Percentiles rank a stretch among this genome's conserved stretches.
These are phyloP conservation scores for Myrmecobius fasciatus DNA, from an alignment of 2,113 vertebrate species.

Conservation along the genomic window DNA sequence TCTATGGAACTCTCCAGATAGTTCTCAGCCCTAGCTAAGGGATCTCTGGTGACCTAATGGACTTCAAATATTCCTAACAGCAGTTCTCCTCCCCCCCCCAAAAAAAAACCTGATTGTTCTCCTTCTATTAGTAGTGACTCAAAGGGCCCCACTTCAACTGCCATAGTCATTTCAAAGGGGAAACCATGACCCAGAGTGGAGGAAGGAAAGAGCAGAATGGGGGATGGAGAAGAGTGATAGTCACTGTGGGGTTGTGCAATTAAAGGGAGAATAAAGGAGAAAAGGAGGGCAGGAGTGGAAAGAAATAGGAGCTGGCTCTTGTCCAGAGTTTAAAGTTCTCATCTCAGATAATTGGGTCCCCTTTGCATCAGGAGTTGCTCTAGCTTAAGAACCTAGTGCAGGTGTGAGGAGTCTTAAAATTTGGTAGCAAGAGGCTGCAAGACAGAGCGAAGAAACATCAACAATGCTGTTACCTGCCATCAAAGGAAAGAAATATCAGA, in stretches of 20 bases:
- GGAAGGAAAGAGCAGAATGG: not conserved
- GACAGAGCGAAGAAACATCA: too few species aligned
- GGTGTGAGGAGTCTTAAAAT: not conserved
- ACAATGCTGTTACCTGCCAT: not conserved
- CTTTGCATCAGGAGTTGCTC: not conserved
- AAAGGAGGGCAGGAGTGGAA: not conserved
- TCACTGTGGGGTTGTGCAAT: too few species aligned
- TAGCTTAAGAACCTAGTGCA: not conserved
- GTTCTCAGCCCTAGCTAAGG: not conserved
- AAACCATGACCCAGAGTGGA: constrained; percentile 19
- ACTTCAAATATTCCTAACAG: constrained; percentile 15
- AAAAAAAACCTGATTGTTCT: constrained; percentile 31
- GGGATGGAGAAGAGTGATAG: not conserved
- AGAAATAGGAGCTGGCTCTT: too few species aligned
- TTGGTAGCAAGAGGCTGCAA: not conserved
- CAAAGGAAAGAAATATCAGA: not conserved
- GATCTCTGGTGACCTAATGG: not conserved
- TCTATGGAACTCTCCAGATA: not conserved
- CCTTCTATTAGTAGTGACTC: not conserved
- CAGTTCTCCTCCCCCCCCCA: not conserved
- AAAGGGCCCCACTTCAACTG: not conserved
- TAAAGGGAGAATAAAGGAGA: constrained; percentile 3
- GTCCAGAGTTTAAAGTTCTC: not conserved
- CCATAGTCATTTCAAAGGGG: not conserved
- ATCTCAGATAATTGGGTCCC: not conserved